Conservation (phyloP, 1,140 invertebrate genomes). For the Mercenaria mercenaria region DNA sequence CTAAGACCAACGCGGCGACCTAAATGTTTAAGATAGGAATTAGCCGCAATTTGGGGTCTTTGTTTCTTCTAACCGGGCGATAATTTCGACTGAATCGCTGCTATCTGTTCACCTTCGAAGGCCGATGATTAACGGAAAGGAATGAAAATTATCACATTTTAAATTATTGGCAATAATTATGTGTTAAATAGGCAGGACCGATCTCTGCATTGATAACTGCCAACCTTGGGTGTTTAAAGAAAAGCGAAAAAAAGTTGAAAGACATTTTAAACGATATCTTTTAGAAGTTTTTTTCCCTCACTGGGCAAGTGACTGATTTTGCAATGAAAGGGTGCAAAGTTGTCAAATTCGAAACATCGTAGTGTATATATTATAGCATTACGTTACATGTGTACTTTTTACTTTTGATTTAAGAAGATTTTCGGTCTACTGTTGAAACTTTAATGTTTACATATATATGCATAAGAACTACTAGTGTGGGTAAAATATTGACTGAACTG, state of each 20-base stretch:
- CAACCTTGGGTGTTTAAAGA: slow-evolving; percentile 26
- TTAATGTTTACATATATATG: too few species aligned
- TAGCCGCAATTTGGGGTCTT: slow-evolving; percentile 16
- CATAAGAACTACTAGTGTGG: too few species aligned
- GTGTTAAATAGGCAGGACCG: slow-evolving; percentile 39
- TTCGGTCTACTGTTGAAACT: too few species aligned
- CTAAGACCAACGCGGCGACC: slow-evolving; percentile 39
- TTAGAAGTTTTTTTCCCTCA: background rate
- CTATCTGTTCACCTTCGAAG: slow-evolving; percentile 14
- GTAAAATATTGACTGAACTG: too few species aligned
- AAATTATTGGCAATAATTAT: slow-evolving; percentile 50
- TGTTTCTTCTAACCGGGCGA: slow-evolving; percentile 50
- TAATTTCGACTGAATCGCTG: background rate
- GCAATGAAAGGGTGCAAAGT: too few species aligned
- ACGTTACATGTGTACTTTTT: too few species aligned
- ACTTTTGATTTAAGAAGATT: too few species aligned
- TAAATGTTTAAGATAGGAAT: slow-evolving; percentile 43
- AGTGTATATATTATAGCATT: too few species aligned
- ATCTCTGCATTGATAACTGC: slow-evolving; percentile 18
- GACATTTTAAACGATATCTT: background rate
- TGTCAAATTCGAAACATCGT: too few species aligned
- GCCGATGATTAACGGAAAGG: slow-evolving; percentile 21
- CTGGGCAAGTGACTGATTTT: background rate
- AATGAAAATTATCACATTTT: slow-evolving; percentile 53
- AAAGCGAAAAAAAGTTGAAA: slow-evolving; percentile 50